A percentile compares a stretch with the other conserved stretches of the same genome.
These are phyloP conservation scores for Chondrilla cf. caribensis DNA, from an alignment of 37 sponge, comb jelly and placozoan species.

Conservation along the genomic window DNA sequence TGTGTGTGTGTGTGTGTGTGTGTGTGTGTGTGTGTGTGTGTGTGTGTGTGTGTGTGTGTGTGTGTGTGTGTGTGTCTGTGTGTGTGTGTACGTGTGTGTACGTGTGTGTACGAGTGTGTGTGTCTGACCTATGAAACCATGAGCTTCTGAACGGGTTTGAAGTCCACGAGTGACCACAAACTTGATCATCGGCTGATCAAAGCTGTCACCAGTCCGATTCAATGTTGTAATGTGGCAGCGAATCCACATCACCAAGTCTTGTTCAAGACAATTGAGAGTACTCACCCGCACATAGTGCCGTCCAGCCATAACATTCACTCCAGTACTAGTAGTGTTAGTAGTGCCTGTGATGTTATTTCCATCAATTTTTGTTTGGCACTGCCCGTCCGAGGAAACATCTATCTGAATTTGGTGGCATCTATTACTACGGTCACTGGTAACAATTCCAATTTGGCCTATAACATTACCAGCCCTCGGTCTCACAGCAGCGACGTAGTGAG, in stretches of 20 bases:
- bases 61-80: too few species aligned
- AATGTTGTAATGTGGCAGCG: slow-evolving; percentile 25
- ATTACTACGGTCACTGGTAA: slow-evolving; percentile 19
- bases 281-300: slow-evolving; percentile 32
- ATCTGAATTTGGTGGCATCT: slow-evolving; percentile 36
- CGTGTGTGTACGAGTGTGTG: too few species aligned
- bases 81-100: too few species aligned
- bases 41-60: too few species aligned
- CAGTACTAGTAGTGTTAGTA: not conserved
- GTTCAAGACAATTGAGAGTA: slow-evolving; percentile 59
- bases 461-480: slow-evolving; percentile 28
- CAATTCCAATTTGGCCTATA: slow-evolving; percentile 41
- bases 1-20: too few species aligned
- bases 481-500: not conserved
- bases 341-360: not conserved
- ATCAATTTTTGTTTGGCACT: slow-evolving; percentile 28
- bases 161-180: slow-evolving; percentile 51
- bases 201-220: not conserved
- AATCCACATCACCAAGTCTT: slow-evolving; percentile 58
- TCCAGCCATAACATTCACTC: not conserved
- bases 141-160: slow-evolving; percentile 47
- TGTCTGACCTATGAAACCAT: slow-evolving; percentile 74
- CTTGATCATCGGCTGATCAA: slow-evolving; percentile 43
- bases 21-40: too few species aligned
- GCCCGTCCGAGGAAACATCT: slow-evolving; percentile 15